Evolutionary conservation across 1,140 invertebrate genomes (phyloP).

Genomic region (Colletes latitarsis): DNA sequence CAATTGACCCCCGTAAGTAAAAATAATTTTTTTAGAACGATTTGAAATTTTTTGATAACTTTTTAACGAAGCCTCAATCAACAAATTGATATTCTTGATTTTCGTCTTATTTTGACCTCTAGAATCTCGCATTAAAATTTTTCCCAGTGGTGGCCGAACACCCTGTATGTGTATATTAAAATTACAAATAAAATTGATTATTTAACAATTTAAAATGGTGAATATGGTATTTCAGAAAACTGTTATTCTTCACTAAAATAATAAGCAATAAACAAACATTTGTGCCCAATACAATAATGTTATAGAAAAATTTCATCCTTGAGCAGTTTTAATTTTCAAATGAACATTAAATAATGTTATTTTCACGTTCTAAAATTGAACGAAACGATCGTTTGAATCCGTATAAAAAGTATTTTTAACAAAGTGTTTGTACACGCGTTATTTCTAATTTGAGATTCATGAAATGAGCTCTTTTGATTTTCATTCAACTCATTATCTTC

Average conservation of each 20-base stretch:
- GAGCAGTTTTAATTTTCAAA: slow-evolving; percentile 20
- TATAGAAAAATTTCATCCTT: slow-evolving; percentile 18
- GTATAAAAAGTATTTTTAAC: slow-evolving; percentile 33
- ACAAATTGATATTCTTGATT: too few species aligned
- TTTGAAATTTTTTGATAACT: too few species aligned
- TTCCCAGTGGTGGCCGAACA: too few species aligned
- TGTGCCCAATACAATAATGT: slow-evolving; percentile 8
- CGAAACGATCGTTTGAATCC: slow-evolving; percentile 15
- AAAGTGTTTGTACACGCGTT: slow-evolving; percentile 36
- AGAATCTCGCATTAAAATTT: too few species aligned
- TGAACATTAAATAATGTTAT: slow-evolving; percentile 7
- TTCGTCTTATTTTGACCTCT: too few species aligned
- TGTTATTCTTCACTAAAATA: neutral
- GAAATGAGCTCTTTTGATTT: slow-evolving; percentile 40
- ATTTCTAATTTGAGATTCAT: slow-evolving; percentile 17
- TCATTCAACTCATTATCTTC: slow-evolving; percentile 78
- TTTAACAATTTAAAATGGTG: neutral
- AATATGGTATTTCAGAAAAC: neutral
- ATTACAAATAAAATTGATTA: slow-evolving; percentile 12
- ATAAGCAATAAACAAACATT: neutral
- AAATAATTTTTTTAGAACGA: too few species aligned
- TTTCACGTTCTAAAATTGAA: slow-evolving; percentile 19
- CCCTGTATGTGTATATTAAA: neutral
- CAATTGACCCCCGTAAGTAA: too few species aligned
- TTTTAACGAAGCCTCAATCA: too few species aligned